Evolutionary conservation across 2,888 invertebrate genomes (phyloP).

Genomic region (Lasioglossum leucozonium): DNA sequence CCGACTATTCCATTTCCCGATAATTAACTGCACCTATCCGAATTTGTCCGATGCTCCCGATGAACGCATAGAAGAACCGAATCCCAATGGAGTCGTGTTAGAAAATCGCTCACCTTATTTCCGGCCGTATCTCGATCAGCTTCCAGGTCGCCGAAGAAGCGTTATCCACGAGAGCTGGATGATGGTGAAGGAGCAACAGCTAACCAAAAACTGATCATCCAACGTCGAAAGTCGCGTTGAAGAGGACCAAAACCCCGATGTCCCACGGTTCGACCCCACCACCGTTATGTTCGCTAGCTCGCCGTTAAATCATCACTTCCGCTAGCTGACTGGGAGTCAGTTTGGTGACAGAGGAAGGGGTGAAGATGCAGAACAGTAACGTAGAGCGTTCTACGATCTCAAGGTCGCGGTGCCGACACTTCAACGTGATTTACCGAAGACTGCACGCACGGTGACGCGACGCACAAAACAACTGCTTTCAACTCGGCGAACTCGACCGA

Average conservation of each 20-base stretch:
- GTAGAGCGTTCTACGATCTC: neutral
- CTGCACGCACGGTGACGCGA: neutral
- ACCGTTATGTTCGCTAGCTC: neutral
- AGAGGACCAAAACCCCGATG: slow-evolving; percentile 64
- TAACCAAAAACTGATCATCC: slow-evolving; percentile 76
- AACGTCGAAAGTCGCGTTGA: slow-evolving; percentile 41
- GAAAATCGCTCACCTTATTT: neutral
- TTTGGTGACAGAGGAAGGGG: slow-evolving; percentile 22
- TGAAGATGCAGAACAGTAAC: slow-evolving; percentile 20
- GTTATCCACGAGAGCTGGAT: neutral
- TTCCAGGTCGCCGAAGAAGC: neutral
- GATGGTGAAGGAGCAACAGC: slow-evolving; percentile 61
- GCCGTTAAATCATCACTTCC: slow-evolving; percentile 23
- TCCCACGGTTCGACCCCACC: slow-evolving; percentile 47
- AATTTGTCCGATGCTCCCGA: neutral
- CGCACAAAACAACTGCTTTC: neutral
- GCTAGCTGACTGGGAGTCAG: slow-evolving; percentile 1
- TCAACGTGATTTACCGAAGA: neutral
- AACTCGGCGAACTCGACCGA: neutral
- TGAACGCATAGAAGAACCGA: neutral
- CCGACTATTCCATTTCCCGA: neutral
- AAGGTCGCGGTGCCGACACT: neutral
- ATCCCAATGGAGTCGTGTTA: neutral
- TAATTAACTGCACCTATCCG: neutral
- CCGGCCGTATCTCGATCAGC: neutral